Base-by-base conservation (phyloP, 2,888 invertebrate genomes). In the Encarsia formosa region DNA sequence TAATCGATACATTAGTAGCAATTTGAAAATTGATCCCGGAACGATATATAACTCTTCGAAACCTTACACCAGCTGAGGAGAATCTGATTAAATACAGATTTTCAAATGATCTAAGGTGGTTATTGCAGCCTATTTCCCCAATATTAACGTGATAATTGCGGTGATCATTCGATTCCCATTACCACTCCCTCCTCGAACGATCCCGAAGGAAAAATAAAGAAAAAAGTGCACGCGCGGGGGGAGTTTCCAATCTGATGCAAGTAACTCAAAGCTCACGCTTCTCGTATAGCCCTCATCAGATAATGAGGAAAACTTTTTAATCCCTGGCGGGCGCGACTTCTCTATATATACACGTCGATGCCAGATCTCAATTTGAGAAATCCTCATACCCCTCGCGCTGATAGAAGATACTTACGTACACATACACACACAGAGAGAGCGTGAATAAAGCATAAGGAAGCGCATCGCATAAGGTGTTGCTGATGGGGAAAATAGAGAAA, bases 311-410 rank as follows among this genome's bases (percentile, higher is more conserved):
- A 44, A 41, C 41, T 38, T 49, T 51, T 39, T 23, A 19, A 15
- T 34, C 29, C 13, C 11, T 23, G 3, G n/a, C 24, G 35, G 20
- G 18, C 44, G 4, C 34, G 40, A n/a, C n/a, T n/a, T n/a, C n/a
- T n/a, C n/a, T n/a, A n/a, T n/a, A n/a, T n/a, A n/a, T n/a, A n/a
- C n/a, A n/a, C 40, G 13, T 13, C 37, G 42, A 54, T 50, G 50
- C 34, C 40, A n/a, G 43, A 50, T 54, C 50, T 50, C 47, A 54
- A 50, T 54, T 54, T 54, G 20, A 50, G 50, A 47, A 44, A 47
- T 50, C 43, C 50, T 24, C 16, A 48, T 49, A 54, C 46, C 49
- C 53, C 45, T 44, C 31, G 46, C 41, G 50, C 52, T 47, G 49
- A 47, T 54, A 26, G 47, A 45, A 49, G 46, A 54, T 52, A 49